Conservation (phyloP, 2,113 vertebrate genomes). For the Trematomus loennbergii region DNA sequence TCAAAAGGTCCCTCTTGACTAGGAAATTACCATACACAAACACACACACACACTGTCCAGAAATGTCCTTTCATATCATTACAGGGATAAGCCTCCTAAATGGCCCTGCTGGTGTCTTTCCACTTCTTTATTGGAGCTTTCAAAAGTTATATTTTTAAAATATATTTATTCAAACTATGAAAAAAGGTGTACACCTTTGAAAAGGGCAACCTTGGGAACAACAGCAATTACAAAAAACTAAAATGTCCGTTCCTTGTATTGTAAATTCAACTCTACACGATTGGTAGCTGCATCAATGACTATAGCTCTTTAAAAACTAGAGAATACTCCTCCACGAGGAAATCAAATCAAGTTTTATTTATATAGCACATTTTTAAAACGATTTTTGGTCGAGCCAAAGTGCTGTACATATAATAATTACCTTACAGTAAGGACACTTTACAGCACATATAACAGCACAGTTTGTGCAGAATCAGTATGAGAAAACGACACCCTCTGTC, state of each 20-base stretch:
- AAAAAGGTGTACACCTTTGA: not conserved
- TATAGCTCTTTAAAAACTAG: not conserved
- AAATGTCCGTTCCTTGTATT: too few species aligned
- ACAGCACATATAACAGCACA: too few species aligned
- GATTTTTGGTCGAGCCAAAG: too few species aligned
- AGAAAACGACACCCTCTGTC: too few species aligned
- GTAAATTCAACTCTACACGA: not conserved
- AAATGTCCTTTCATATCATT: slow-evolving; percentile 29
- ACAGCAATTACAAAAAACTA: not conserved
- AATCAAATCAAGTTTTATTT: too few species aligned
- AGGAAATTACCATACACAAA: slow-evolving; percentile 24
- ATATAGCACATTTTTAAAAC: too few species aligned
- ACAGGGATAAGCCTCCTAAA: not conserved
- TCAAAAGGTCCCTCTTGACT: slow-evolving; percentile 37
- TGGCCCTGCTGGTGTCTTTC: not conserved
- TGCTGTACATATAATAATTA: too few species aligned
- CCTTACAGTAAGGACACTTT: too few species aligned
- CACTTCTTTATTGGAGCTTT: not conserved
- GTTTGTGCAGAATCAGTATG: too few species aligned
- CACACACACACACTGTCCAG: not conserved
- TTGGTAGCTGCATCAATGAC: not conserved
- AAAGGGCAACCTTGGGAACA: not conserved
- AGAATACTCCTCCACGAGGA: not conserved
- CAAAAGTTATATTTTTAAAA: not conserved
- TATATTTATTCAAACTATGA: not conserved